Evolutionary conservation across 2,888 invertebrate genomes (phyloP), one percentile per base, ranked within the genome.

Genomic region (Andrena trimmerana): DNA sequence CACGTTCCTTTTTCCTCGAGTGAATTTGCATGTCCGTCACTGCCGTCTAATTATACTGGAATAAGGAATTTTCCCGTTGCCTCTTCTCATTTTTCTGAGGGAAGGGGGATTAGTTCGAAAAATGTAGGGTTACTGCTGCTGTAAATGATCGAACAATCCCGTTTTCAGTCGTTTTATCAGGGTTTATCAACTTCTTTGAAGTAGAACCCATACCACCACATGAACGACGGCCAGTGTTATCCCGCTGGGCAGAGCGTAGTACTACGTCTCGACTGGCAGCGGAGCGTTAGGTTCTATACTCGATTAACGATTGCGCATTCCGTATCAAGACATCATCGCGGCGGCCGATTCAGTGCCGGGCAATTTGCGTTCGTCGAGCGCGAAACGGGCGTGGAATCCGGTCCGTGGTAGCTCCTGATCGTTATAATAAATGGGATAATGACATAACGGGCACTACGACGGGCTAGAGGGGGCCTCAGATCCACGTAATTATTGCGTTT

Each of bases 361-460:
- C 89, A 92, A 92, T 92, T 92, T 91, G 90, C 90, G 89, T 89
- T 87, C 86, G 87, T 78, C 87, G 87, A 91, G 90, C 89, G 91
- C 88, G 87, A 90, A 91, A 89, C 89, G 76, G 88, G 89, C 91
- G 91, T 90, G 91, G 90, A 91, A 90, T 90, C 89, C 88, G 85
- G 88, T 90, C 89, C 84, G 77, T 78, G 85, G 86, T 82, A 85
- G 84, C 81, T 87, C 77, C 77, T 81, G 88, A 90, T 92, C 90
- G 86, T 91, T 91, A 90, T 90, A 91, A 92, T 92, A 91, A 92
- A 92, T 89, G 90, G 88, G 90, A 92, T 91, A 91, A 91, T 90
- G 88, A 90, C 89, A 86, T 90, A 90, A 92, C 90, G 90, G 90
- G 89, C 63, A 59, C 72, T 82, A 72, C 81, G 72, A 78, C 57